Conservation (phyloP, 2,113 vertebrate genomes). For the Lophura nycthemera region DNA sequence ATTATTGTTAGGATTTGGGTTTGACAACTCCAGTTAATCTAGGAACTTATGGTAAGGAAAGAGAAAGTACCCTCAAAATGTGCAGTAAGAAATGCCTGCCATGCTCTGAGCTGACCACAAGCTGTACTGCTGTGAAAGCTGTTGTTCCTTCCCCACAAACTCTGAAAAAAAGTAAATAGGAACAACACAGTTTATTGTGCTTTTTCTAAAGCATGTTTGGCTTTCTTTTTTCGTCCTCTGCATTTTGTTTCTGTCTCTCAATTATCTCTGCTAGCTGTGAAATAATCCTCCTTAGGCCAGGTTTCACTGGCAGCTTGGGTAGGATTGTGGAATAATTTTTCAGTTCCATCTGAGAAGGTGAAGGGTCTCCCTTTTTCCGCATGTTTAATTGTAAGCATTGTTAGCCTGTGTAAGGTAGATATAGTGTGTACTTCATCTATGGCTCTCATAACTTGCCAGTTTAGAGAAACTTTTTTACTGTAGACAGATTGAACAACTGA, state of each 20-base stretch:
- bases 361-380: background rate
- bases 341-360: background rate
- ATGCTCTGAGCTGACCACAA: rapidly evolving
- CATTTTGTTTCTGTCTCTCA: background rate
- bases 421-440: no score
- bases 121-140: background rate
- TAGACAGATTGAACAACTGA: background rate
- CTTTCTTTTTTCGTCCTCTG: background rate
- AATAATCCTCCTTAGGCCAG: background rate
- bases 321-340: background rate
- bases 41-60: background rate
- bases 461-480: background rate
- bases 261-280: background rate
- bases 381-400: background rate
- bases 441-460: background rate
- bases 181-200: background rate
- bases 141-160: background rate
- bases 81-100: background rate
- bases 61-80: background rate
- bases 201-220: background rate
- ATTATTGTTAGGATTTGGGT: background rate
- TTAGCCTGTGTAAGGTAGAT: background rate
- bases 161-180: background rate
- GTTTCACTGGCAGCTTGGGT: background rate
- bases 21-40: background rate